A percentile compares a stretch with the other conserved stretches of the same genome.
Evolutionary conservation across 2,797 vertebrate species (phyloP).

Genomic region (Phoeniculus purpureus): DNA sequence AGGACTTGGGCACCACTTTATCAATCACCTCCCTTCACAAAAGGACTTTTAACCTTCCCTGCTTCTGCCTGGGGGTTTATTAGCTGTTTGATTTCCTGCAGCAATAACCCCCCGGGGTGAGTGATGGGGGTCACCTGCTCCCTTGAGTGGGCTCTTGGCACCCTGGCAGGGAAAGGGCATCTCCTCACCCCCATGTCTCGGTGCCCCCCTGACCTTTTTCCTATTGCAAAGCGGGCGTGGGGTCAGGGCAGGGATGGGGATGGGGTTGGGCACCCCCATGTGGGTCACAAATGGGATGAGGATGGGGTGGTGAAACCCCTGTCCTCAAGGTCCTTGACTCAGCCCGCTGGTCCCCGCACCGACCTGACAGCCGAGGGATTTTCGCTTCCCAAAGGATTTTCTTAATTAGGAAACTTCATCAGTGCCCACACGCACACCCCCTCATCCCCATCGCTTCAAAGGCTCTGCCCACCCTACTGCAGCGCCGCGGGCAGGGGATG

Average conservation of each 20-base stretch:
- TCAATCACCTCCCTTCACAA: slow-evolving; percentile 65
- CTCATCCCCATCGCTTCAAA: not conserved
- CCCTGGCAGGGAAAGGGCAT: not conserved
- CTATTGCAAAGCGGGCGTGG: accelerated
- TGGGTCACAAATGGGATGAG: too few relatives aligned
- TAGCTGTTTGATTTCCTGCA: slow-evolving; percentile 63
- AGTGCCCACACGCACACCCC: not conserved
- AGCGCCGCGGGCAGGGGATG: accelerated
- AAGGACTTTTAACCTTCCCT: slow-evolving; percentile 62
- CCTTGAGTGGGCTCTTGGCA: not conserved
- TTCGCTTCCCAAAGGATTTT: slow-evolving; percentile 2
- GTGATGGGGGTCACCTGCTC: not conserved
- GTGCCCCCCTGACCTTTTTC: not conserved
- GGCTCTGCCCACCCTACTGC: not conserved
- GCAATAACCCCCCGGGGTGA: slow-evolving; percentile 60
- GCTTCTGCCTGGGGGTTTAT: slow-evolving; percentile 73
- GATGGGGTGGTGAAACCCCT: not conserved
- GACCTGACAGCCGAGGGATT: not conserved
- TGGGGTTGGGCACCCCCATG: not conserved
- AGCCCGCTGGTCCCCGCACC: not conserved
- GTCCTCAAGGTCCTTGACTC: not conserved
- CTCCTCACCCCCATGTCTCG: not conserved
- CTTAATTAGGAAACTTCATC: slow-evolving; percentile 12
- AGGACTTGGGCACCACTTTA: slow-evolving; percentile 35
- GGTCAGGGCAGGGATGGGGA: not conserved